phyloP scores from a whole-genome alignment of 2,888 invertebrate species.

The Orgyia antiqua region DNA sequence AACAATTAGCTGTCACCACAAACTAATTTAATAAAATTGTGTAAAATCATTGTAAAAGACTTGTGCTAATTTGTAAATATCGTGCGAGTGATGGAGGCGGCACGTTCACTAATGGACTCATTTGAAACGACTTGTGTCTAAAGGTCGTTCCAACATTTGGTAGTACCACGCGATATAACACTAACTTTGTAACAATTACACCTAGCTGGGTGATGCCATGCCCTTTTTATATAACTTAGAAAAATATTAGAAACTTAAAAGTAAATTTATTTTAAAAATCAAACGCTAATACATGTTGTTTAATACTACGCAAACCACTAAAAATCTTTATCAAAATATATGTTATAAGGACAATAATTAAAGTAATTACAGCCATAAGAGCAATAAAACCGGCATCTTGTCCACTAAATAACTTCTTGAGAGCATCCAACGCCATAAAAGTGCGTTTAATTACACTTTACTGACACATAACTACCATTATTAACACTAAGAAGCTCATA shows the following conservation, averaged over 20 bases:
- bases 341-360: slow-evolving; percentile 8
- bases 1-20: no score
- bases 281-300: no score
- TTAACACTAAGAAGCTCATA: slow-evolving; percentile 41
- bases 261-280: no score
- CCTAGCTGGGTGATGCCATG: no score
- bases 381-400: slow-evolving; percentile 19
- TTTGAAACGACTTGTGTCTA: slow-evolving; percentile 14
- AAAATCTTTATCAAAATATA: not conserved
- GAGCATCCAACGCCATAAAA: slow-evolving; percentile 21
- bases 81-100: slow-evolving; percentile 22
- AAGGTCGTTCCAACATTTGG: not conserved
- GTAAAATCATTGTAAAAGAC: slow-evolving; percentile 14
- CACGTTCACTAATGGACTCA: slow-evolving; percentile 11
- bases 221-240: no score
- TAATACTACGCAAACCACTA: no score
- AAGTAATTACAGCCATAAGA: slow-evolving; percentile 16
- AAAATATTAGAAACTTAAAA: no score
- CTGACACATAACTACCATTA: slow-evolving; percentile 41
- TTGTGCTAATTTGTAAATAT: slow-evolving; percentile 26
- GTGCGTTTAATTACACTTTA: slow-evolving; percentile 37
- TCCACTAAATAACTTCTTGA: slow-evolving; percentile 15
- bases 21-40: no score
- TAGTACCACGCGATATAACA: not conserved
- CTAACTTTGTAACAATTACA: no score